Evolutionary conservation across 2,113 vertebrate species (phyloP).

Genomic region (Hymenochirus boettgeri): DNA sequence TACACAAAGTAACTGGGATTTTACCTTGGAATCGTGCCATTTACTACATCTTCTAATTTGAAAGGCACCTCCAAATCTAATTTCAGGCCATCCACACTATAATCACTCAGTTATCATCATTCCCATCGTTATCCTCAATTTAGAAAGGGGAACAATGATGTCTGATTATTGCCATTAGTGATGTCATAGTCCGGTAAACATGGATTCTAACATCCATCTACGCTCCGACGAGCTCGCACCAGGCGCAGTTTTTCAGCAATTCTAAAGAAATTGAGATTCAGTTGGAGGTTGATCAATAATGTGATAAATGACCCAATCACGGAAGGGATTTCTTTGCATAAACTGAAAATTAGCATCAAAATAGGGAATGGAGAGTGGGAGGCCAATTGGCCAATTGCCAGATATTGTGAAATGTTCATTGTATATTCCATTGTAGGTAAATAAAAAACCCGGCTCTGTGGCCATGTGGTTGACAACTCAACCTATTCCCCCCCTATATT

Average conservation of each 20-base stretch:
- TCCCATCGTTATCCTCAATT: conserved; percentile 15
- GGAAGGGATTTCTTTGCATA: background rate
- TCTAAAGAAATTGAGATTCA: background rate
- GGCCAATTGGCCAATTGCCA: too few relatives aligned
- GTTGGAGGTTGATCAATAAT: background rate
- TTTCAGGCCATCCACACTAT: conserved; percentile 34
- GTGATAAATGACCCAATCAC: background rate
- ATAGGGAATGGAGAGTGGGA: too few relatives aligned
- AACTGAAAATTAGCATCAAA: background rate
- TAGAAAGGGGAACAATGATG: background rate
- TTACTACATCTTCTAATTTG: conserved; percentile 7
- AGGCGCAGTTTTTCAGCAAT: background rate
- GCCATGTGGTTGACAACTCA: too few relatives aligned
- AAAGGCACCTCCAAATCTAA: conserved; percentile 33
- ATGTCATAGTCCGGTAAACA: conserved; percentile 22
- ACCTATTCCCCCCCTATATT: too few relatives aligned
- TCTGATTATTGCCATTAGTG: conserved; percentile 28
- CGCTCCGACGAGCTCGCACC: conserved; percentile 12
- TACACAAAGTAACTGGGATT: too few relatives aligned
- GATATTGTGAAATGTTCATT: too few relatives aligned
- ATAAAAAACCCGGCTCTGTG: too few relatives aligned
- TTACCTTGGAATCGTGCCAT: conserved; percentile 15
- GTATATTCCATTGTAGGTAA: too few relatives aligned
- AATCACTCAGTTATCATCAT: conserved; percentile 27
- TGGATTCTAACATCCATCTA: conserved; percentile 14